Evolutionary conservation across 2,888 invertebrate species (phyloP), one percentile per base, ranked within the genome.

Genomic region (Eueremaeus valkanovi): DNA sequence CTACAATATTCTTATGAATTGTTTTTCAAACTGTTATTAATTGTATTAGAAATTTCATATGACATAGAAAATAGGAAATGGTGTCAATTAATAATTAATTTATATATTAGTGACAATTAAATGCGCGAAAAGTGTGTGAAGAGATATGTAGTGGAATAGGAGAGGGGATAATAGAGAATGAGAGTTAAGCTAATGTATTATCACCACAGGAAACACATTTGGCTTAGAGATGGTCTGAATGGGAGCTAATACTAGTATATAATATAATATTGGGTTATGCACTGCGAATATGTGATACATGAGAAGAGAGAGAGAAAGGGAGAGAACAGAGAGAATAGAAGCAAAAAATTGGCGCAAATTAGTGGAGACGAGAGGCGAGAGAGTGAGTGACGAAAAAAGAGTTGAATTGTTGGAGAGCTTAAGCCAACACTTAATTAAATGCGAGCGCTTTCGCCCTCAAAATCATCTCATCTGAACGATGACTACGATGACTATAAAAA

Each of bases 211-310:
- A 55, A 55, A 55, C 55, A 55, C 55, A 55, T 55, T 55, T 55
- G 55, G 55, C 55, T 55, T 55, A 55, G 21, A 55, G 55, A 55
- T 55, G 24, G 24, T 55, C 55, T 55, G 21, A 55, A 55, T 55
- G 24, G 55, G 55, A 55, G 24, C 55, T 55, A 55, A 55, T 55
- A 45, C 45, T 18, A 45, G 13, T n/a, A n/a, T n/a, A n/a, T n/a
- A n/a, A n/a, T n/a, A n/a, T n/a, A n/a, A 55, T 55, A 55, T 55
- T 55, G 24, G 55, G 24, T 55, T 55, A 72, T n/a, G n/a, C n/a
- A n/a, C n/a, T n/a, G n/a, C n/a, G n/a, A n/a, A n/a, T n/a, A 49
- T 72, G 42, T 68, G 33, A 2, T 18, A 29, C n/a, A 45, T 49
- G 42, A 40, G 27, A 72, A 18, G 72, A 8, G n/a, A 40, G 72